A percentile compares a stretch with the other conserved stretches of the same genome.
Conservation (phyloP, 2,888 invertebrate species). For the Epinotia demarniana region DNA sequence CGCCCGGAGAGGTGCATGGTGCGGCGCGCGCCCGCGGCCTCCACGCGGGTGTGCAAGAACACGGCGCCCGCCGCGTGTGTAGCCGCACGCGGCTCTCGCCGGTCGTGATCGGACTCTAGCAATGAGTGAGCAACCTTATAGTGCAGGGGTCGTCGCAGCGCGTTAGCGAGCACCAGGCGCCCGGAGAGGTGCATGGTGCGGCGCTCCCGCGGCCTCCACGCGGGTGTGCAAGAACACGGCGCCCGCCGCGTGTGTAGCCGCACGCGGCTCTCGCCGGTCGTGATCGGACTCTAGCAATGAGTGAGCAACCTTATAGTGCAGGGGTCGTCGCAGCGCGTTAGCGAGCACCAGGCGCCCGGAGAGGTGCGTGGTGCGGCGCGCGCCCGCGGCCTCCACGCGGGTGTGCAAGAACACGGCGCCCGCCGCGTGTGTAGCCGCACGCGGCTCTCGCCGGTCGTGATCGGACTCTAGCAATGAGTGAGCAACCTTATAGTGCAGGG, state of each 20-base stretch:
- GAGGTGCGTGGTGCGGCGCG: no score
- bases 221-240: conserved; percentile 58
- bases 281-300: no score
- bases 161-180: conserved; percentile 66
- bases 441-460: no score
- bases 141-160: conserved; percentile 62
- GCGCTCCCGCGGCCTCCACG: conserved; percentile 58
- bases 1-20: conserved; percentile 64
- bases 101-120: conserved; percentile 55
- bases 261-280: conserved; percentile 57
- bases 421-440: no score
- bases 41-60: conserved; percentile 59
- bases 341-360: no score
- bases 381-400: no score
- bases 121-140: conserved; percentile 63
- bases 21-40: conserved; percentile 56
- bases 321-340: no score
- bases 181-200: conserved; percentile 63
- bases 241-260: conserved; percentile 52
- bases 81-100: conserved; percentile 60
- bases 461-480: no score
- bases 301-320: no score
- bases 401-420: no score
- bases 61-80: conserved; percentile 52
- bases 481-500: no score